phyloP scores from a whole-genome alignment of 2,888 invertebrate species.

The Octonoba sinensis region DNA sequence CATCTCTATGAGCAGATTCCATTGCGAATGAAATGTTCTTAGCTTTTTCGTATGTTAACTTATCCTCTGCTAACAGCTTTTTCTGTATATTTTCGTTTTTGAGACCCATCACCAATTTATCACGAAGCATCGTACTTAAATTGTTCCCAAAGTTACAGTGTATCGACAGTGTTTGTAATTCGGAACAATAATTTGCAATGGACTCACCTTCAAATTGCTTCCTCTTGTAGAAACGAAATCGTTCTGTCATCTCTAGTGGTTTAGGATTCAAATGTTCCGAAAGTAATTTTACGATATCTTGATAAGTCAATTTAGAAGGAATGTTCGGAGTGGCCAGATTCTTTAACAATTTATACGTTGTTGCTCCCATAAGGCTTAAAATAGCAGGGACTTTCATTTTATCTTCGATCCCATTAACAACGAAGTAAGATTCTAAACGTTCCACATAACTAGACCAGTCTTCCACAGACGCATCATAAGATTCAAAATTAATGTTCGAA shows the following conservation, averaged over 20 bases:
- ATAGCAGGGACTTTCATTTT: slow-evolving; percentile 40
- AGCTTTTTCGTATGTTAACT: slow-evolving; percentile 42
- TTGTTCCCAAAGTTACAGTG: slow-evolving; percentile 49
- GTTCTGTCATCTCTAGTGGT: slow-evolving; percentile 42
- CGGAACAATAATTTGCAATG: slow-evolving; percentile 49
- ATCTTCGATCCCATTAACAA: slow-evolving; percentile 40
- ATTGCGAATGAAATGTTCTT: slow-evolving; percentile 43
- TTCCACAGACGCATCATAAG: slow-evolving; percentile 42
- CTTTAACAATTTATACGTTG: slow-evolving; percentile 41
- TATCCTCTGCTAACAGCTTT: slow-evolving; percentile 40
- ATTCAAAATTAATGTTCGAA: slow-evolving; percentile 41
- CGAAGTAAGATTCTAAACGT: slow-evolving; percentile 43
- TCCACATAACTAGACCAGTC: slow-evolving; percentile 42
- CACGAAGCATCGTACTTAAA: slow-evolving; percentile 47
- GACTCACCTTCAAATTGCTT: slow-evolving; percentile 50
- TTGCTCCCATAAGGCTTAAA: slow-evolving; percentile 39
- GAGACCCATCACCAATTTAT: slow-evolving; percentile 42
- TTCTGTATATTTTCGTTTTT: slow-evolving; percentile 40
- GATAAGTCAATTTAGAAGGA: slow-evolving; percentile 40
- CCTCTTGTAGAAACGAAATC: slow-evolving; percentile 50
- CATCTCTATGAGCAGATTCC: slow-evolving; percentile 41
- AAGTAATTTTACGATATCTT: slow-evolving; percentile 43
- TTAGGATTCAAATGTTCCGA: slow-evolving; percentile 44
- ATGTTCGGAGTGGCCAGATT: slow-evolving; percentile 42
- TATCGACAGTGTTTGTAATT: slow-evolving; percentile 47